These are phyloP conservation scores for Drosophila flavopinicola DNA, from an alignment of 2,888 invertebrate species.

Conservation along the genomic window DNA sequence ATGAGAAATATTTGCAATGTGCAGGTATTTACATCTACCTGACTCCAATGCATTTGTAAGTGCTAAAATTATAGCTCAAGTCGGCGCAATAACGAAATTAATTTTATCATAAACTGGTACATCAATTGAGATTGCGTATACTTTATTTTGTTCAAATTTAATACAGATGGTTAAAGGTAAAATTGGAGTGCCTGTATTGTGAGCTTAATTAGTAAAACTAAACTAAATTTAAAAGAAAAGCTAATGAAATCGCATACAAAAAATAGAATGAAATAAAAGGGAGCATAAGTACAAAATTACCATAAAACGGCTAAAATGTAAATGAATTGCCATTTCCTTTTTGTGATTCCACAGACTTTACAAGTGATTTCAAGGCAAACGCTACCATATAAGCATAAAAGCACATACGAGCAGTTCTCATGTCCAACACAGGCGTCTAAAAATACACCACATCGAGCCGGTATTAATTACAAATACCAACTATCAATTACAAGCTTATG, in stretches of 20 bases:
- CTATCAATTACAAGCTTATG: conserved; percentile 55
- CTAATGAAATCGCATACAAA: too few species aligned
- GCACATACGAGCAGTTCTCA: background rate
- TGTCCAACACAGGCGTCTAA: conserved; percentile 8
- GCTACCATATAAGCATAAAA: background rate
- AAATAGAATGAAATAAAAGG: too few species aligned
- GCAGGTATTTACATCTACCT: conserved; percentile 21
- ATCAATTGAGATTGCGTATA: too few species aligned
- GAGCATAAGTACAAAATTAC: too few species aligned
- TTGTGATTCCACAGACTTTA: background rate
- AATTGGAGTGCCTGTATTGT: too few species aligned
- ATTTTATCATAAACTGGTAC: too few species aligned
- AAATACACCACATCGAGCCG: conserved; percentile 21
- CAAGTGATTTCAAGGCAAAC: background rate
- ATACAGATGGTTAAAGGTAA: too few species aligned
- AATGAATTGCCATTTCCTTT: background rate
- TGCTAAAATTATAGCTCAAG: background rate
- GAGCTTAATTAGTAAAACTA: too few species aligned
- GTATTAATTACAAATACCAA: conserved; percentile 54
- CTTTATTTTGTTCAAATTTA: too few species aligned
- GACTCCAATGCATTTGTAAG: background rate
- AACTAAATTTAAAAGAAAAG: too few species aligned
- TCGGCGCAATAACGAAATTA: too few species aligned
- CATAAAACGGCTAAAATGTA: background rate
- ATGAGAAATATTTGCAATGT: conserved; percentile 47